These are phyloP conservation scores for Ambastaia sidthimunki DNA, from an alignment of 2,797 vertebrate species.

Conservation along the genomic window DNA sequence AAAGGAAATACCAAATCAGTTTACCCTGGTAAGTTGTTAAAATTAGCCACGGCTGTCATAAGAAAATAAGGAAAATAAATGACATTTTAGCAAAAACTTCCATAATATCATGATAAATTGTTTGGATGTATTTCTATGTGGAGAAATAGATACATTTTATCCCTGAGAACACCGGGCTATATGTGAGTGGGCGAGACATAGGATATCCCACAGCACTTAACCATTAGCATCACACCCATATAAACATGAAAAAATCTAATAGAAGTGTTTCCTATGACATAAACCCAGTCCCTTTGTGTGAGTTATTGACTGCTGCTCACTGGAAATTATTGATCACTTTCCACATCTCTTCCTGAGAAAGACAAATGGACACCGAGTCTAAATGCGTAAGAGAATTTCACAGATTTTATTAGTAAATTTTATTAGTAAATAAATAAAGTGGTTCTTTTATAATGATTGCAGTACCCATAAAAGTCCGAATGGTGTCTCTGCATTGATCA, in stretches of 20 bases:
- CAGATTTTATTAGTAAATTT: not conserved
- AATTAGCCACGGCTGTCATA: not conserved
- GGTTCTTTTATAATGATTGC: slow-evolving; percentile 21
- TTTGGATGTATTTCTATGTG: slow-evolving; percentile 16
- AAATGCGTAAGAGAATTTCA: slow-evolving; percentile 41
- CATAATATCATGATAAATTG: not conserved
- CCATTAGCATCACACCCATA: slow-evolving; percentile 38
- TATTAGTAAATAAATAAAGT: slow-evolving; percentile 23
- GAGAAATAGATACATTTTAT: slow-evolving; percentile 1
- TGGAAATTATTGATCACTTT: slow-evolving; percentile 56
- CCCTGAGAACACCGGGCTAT: not conserved
- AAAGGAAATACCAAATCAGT: not conserved
- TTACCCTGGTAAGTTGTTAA: too few relatives aligned
- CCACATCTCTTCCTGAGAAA: slow-evolving; percentile 49
- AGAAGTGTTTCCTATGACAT: slow-evolving; percentile 17
- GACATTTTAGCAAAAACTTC: not conserved
- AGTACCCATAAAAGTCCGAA: slow-evolving; percentile 6
- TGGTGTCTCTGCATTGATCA: not conserved
- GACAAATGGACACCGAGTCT: slow-evolving; percentile 32
- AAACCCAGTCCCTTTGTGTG: slow-evolving; percentile 44
- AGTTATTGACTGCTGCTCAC: slow-evolving; percentile 50
- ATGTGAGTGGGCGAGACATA: slow-evolving; percentile 24
- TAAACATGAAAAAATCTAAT: slow-evolving; percentile 49
- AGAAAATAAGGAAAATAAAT: not conserved
- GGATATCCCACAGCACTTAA: slow-evolving; percentile 55